A percentile compares a stretch with the other conserved stretches of the same genome.
These are phyloP conservation scores for Halcyon malimbica DNA, from an alignment of 2,113 vertebrate species.

Conservation along the genomic window DNA sequence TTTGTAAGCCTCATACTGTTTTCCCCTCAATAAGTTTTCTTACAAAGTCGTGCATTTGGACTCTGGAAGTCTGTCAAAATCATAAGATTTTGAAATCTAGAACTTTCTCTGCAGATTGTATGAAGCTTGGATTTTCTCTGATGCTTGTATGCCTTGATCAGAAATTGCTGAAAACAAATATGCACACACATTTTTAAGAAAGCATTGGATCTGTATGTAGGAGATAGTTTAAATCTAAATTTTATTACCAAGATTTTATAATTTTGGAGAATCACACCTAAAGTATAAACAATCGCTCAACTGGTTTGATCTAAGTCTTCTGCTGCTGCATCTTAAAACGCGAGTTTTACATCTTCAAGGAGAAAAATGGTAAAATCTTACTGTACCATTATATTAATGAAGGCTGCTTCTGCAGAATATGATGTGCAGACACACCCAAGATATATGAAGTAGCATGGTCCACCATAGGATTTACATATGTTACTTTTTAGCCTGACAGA, in stretches of 20 bases:
- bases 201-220: background rate
- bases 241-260: background rate
- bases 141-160: background rate
- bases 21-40: fast-evolving
- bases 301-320: background rate
- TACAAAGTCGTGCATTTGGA: background rate
- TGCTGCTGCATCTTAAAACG: background rate
- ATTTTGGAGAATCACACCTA: background rate
- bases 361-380: background rate
- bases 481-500: background rate
- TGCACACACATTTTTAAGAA: background rate
- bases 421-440: background rate
- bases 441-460: background rate
- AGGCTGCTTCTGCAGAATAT: background rate
- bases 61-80: background rate
- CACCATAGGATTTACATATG: background rate
- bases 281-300: background rate
- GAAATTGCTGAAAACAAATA: background rate
- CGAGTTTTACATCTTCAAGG: background rate
- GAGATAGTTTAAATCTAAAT: background rate
- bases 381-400: background rate
- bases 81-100: background rate
- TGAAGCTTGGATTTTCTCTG: background rate
- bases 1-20: background rate
- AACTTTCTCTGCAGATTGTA: background rate